Evolutionary conservation across 2,888 invertebrate species (phyloP).

Genomic region (Pristionchus mayeri): DNA sequence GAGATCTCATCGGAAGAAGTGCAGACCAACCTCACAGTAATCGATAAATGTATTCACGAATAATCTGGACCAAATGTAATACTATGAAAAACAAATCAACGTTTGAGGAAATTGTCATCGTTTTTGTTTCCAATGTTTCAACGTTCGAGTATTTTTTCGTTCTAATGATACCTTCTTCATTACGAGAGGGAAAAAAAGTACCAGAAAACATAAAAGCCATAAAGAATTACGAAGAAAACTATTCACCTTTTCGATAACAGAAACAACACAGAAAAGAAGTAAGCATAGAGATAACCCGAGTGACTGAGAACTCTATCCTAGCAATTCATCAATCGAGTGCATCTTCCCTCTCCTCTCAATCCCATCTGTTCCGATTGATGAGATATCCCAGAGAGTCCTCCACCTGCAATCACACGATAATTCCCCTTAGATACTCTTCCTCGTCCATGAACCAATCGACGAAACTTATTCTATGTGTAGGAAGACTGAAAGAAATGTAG

Average conservation of each 20-base stretch:
- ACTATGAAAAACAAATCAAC: too few relatives aligned
- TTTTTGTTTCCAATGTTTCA: too few relatives aligned
- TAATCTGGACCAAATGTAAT: too few relatives aligned
- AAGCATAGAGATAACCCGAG: slow-evolving; percentile 36
- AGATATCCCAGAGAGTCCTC: slow-evolving; percentile 70
- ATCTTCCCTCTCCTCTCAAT: slow-evolving; percentile 56
- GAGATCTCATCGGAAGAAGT: too few relatives aligned
- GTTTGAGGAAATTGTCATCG: too few relatives aligned
- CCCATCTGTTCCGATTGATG: slow-evolving; percentile 73
- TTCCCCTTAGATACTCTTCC: too few relatives aligned
- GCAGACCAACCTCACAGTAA: too few relatives aligned
- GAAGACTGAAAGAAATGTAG: too few relatives aligned
- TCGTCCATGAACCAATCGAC: too few relatives aligned
- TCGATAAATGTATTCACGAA: too few relatives aligned
- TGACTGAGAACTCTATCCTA: slow-evolving; percentile 24
- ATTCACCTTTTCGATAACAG: slow-evolving; percentile 13
- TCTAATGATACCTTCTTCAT: slow-evolving; percentile 23
- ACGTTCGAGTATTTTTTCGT: too few relatives aligned
- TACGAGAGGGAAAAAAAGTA: background rate
- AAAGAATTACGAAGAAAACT: slow-evolving; percentile 37
- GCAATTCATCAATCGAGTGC: background rate
- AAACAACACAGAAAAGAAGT: slow-evolving; percentile 23
- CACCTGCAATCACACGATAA: slow-evolving; percentile 55
- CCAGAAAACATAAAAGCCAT: background rate
- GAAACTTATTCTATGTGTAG: too few relatives aligned